These are phyloP conservation scores for Hemistola chrysoprasaria DNA, from an alignment of 2,888 invertebrate species.

Conservation along the genomic window DNA sequence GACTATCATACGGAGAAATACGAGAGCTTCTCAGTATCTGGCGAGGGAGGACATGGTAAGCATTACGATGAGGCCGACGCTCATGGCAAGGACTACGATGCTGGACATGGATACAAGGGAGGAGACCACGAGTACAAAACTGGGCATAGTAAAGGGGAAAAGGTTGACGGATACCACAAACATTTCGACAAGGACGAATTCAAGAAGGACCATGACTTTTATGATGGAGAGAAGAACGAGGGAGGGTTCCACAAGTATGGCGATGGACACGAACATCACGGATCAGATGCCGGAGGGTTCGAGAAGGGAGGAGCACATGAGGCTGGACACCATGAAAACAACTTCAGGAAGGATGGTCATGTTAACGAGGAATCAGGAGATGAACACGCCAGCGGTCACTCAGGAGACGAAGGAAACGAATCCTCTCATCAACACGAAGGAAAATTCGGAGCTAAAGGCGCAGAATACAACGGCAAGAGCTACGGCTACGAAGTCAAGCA, in stretches of 20 bases:
- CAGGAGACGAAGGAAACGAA: conserved; percentile 73
- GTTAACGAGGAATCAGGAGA: conserved; percentile 76
- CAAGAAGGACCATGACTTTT: conserved; percentile 87
- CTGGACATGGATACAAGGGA: conserved; percentile 76
- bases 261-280: conserved; percentile 74
- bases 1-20: conserved; percentile 78
- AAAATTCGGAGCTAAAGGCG: conserved; percentile 68
- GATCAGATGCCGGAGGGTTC: conserved; percentile 73
- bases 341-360: conserved; percentile 74
- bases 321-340: conserved; percentile 70
- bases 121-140: conserved; percentile 76
- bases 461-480: conserved; percentile 54
- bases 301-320: conserved; percentile 79
- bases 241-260: conserved; percentile 83
- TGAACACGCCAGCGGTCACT: conserved; percentile 67
- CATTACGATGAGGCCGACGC: conserved; percentile 73
- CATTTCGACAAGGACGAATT: conserved; percentile 87
- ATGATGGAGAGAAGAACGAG: conserved; percentile 83
- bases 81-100: conserved; percentile 75
- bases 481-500: conserved; percentile 72
- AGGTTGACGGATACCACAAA: conserved; percentile 85
- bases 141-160: conserved; percentile 83
- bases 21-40: conserved; percentile 76
- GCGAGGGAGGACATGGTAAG: conserved; percentile 76
- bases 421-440: conserved; percentile 72